phyloP scores from a whole-genome alignment of 1,140 invertebrate genomes.

The Diorhabda elongata region DNA sequence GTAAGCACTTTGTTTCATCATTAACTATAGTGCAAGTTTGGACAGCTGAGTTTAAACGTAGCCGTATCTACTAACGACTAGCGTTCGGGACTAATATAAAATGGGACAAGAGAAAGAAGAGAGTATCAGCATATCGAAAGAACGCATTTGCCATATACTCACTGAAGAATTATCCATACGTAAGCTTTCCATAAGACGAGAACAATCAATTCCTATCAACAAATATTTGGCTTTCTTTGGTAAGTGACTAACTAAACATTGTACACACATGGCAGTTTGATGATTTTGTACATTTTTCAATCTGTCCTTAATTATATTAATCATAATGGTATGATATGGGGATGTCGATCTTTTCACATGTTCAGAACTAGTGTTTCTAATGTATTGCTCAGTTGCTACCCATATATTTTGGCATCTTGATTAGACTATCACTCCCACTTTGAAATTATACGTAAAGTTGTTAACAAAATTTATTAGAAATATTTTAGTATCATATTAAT shows the following conservation, averaged over 20 bases:
- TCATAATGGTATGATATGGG: constrained; percentile 12
- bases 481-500: no score
- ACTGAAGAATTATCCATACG: no score
- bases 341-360: constrained; percentile 22
- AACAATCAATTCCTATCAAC: constrained; percentile 76
- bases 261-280: constrained; percentile 52
- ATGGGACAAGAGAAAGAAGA: no score
- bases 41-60: no score
- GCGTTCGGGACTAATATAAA: no score
- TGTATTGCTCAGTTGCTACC: constrained; percentile 30
- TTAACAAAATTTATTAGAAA: no score
- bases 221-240: constrained; percentile 84
- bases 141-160: no score
- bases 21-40: no score
- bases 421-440: constrained; percentile 4
- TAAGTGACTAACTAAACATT: constrained; percentile 61
- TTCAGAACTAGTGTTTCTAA: constrained; percentile 24
- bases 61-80: no score
- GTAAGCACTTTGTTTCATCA: no score
- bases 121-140: no score
- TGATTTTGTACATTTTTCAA: constrained; percentile 34
- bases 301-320: constrained; percentile 32
- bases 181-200: constrained; percentile 44
- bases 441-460: no score
- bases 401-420: constrained; percentile 1